phyloP scores from a whole-genome alignment of 2,888 invertebrate species.

The Phrixothrix hirtus region DNA sequence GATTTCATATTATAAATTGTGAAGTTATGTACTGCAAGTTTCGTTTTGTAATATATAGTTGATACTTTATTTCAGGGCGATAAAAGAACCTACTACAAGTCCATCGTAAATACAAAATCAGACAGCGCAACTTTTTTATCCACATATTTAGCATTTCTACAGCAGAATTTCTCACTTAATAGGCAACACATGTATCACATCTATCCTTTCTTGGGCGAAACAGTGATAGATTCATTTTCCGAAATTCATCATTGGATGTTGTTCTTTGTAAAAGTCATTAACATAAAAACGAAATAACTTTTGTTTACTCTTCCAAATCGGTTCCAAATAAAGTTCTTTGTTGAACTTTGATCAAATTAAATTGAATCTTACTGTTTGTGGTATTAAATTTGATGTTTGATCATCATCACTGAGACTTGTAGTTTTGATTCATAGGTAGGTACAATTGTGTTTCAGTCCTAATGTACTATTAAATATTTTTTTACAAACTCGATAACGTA shows the following conservation, averaged over 20 bases:
- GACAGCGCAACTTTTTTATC: neutral
- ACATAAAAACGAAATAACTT: slow-evolving; percentile 3
- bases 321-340: neutral
- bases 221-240: slow-evolving; percentile 2
- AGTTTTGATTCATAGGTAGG: too few relatives aligned
- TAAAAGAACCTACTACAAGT: slow-evolving; percentile 5
- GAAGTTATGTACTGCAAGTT: too few relatives aligned
- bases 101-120: slow-evolving; percentile 1
- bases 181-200: slow-evolving; percentile 1
- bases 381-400: neutral
- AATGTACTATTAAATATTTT: too few relatives aligned
- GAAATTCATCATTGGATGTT: too few relatives aligned
- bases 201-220: slow-evolving; percentile 1
- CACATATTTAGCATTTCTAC: neutral
- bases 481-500: too few relatives aligned
- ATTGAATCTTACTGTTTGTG: too few relatives aligned
- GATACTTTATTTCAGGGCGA: neutral
- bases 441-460: too few relatives aligned
- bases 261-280: neutral
- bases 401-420: neutral
- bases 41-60: too few relatives aligned
- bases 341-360: neutral
- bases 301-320: neutral
- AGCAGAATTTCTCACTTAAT: neutral
- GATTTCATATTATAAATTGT: slow-evolving; percentile 1